Base-by-base conservation (phyloP, 2,888 invertebrate species). In the Nomada fucata region DNA sequence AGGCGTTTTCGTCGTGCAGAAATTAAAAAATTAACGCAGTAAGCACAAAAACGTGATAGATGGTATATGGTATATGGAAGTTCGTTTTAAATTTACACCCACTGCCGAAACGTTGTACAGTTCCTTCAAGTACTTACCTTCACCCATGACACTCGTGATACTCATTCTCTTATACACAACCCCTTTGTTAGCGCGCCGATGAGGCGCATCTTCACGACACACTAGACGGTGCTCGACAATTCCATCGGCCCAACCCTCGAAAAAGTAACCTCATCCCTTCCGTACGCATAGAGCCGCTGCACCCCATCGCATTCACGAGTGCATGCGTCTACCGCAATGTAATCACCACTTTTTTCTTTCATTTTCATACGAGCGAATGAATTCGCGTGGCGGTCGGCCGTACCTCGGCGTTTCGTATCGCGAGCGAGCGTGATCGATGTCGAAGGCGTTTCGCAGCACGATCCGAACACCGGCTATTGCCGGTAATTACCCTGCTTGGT, bases 341-440 rank as follows among this genome's bases (percentile, higher is more conserved):
- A 47, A 26, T 47, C 47, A 47, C 13, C 15, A 47, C 53, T 44
- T 64, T 72, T 42, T 50, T 53, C 29, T 7, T 59, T 13, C 60
- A 61, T 13, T 2, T 52, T 29, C 47, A 53, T 52, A 44, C 55
- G 20, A 52, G 26, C 18, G 26, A 47, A 60, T 47, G 50, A 57
- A 85, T 77, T 88, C 50, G 88, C 87, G 84, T 88, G 90, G 87
- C 67, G 36, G 73, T 77, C 44, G 74, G 71, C 60, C 82, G 70
- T 89, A 81, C 76, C 72, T 88, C 82, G 71, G 63, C 55, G 76
- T 75, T 73, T 74, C 82, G 83, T 86, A 86, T 89, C 88, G 84
- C 77, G 69, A 57, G 53, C 71, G 75, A 77, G 23, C 79, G 86
- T 86, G 90, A 90, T 90, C 81, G 86, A 90, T 88, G 90, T 85